Base-by-base conservation (phyloP, 2,113 vertebrate genomes). In the Rutilus rutilus region DNA sequence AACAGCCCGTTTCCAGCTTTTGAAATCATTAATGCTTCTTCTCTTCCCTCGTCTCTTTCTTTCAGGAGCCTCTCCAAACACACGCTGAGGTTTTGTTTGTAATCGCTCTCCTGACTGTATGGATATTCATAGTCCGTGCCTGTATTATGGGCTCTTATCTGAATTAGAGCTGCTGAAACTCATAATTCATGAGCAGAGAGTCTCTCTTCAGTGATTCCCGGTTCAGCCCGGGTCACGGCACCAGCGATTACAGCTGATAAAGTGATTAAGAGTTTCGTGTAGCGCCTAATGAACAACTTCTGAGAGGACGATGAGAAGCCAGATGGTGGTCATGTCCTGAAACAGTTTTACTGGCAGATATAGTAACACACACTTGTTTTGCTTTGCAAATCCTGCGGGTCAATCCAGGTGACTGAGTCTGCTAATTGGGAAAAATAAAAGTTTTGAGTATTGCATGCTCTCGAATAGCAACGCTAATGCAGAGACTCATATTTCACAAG, bases 81-180 rank as follows among this genome's bases (percentile, higher is more conserved):
- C 8, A 69, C 45, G 25, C 15, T 2, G n/a, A 21, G 50, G 27
- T 5, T 81, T 30, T 36, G 64, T 52, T 69, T 42, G 19, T 15
- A 42, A 69, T 69, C 19, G 30, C 21, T 42, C 54, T 79, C 6
- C 23, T 45, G 2, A 5, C 59, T 65, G 64, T 54, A 54, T 82
- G 42, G 80, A 82, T 82, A 82, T 82, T 82, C 27, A 69, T 54
- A 25, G 21, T 67, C 19, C 19, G 5, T n/a, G 57, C 27, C 52
- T 54, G 25, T 69, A 54, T 82, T 54, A 9, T 54, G 80, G 62
- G 19, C 64, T 67, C 80, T 82, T 69, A 82, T 19, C 27, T 69
- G 62, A 82, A 69, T 82, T 82, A 54, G 36, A 73, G 45, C 25
- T 2, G 39, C 42, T 15, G 42, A 47, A 76, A 14, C 0, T 1